Evolutionary conservation across 1,140 invertebrate genomes (phyloP), one percentile per base, ranked within the genome.

Genomic region (Megalopta genalis): DNA sequence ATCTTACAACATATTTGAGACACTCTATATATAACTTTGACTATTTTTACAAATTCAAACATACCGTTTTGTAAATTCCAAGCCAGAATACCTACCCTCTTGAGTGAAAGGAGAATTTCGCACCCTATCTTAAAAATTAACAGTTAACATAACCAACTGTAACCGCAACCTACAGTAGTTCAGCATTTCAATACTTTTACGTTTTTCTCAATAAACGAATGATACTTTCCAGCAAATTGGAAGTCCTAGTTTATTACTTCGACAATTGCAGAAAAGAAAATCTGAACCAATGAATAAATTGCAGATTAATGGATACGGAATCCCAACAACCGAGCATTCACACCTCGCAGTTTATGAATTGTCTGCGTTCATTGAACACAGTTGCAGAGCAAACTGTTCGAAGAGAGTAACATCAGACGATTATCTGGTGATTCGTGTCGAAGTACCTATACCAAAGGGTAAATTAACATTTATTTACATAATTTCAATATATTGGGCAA

Each of bases 221-320:
- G 3, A 12, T 12, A 10, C 10, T 46, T 46, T 46, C 10, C 10
- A 46, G 12, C 54, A n/a, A 57, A 57, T n/a, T 5, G 8, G 0
- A n/a, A 21, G n/a, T 21, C n/a, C n/a, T 9, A n/a, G 9, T 57
- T 57, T n/a, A 57, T 21, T n/a, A 18, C 5, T 14, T 52, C 21
- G n/a, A n/a, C n/a, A 57, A 57, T 57, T 27, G 25, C 10, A 1
- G 10, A 62, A 27, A 25, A 9, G 9, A 12, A n/a, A 27, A 62
- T 62, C 14, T 27, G 18, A 10, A 18, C 75, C 62, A 52, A 5
- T 68, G 5, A 1, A 42, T 68, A 18, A 46, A 62, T 87, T 92
- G 42, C 88, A 96, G 94, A 95, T 97, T 21, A 97, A 98, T 87
- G 96, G 95, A 0, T 96, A 97, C 88, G 97, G 97, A 92, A 95